Conservation (phyloP, 2,113 vertebrate genomes). For the Corythornis vintsioides region DNA sequence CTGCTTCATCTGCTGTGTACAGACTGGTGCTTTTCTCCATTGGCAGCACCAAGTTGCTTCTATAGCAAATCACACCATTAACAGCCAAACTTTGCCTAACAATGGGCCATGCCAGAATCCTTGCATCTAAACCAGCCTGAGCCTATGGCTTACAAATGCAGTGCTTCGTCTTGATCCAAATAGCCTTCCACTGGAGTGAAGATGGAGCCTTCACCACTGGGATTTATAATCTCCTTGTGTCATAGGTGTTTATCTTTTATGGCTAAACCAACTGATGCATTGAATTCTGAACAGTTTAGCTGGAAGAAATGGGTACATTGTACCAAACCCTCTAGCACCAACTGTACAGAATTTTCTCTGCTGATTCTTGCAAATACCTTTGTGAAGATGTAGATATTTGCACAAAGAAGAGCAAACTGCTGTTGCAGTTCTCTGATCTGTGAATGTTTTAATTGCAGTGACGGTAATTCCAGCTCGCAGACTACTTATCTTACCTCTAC, state of each 20-base stretch:
- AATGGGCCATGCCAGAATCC: neutral
- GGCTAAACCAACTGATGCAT: neutral
- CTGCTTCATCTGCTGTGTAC: neutral
- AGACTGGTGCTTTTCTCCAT: neutral
- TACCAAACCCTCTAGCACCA: neutral
- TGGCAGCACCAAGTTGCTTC: neutral
- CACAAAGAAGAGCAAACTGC: constrained; percentile 31
- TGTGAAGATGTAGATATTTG: neutral
- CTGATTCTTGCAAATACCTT: neutral
- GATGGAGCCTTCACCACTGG: neutral
- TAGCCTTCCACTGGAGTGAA: neutral
- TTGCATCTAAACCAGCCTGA: neutral
- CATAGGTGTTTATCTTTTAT: neutral
- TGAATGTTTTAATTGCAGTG: neutral
- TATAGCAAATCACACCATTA: neutral
- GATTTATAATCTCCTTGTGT: neutral
- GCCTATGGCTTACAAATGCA: neutral
- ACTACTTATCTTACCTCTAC: constrained; percentile 20
- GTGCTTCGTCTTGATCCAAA: neutral
- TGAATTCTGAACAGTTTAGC: neutral
- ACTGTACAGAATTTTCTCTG: neutral
- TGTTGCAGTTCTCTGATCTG: constrained; percentile 2
- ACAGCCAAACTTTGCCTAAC: neutral
- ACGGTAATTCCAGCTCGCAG: neutral
- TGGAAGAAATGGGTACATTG: neutral